Evolutionary conservation across 2,888 invertebrate species (phyloP), one percentile per base, ranked within the genome.

Genomic region (Pristionchus entomophagus): DNA sequence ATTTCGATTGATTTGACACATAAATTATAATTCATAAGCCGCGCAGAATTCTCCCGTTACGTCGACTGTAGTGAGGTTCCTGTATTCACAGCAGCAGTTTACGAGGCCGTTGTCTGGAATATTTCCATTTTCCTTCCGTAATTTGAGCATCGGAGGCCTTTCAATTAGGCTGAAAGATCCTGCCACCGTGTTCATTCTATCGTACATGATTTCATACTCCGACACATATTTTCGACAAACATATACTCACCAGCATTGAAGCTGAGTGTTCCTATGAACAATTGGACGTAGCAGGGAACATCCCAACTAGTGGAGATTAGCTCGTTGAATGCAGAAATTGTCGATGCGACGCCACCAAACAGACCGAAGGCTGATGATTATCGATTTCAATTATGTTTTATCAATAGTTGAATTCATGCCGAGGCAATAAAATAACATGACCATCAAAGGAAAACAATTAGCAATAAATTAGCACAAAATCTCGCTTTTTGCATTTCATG

Each of bases 281-380:
- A 8, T 32, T 81, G 80, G 12, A 83, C 12, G 45, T 83, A 83
- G 29, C 82, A 83, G 14, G 82, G 82, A 26, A 62, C 41, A 35
- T 62, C 82, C 32, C 38, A 83, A 26, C 17, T n/a, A 5, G 41
- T 41, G 6, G 41, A 26, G 59, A 62, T 35, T 3, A 83, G 45
- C 41, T 83, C 59, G n/a, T 62, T 83, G 8, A 89, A 69, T 38
- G 90, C 90, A 0, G 89, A 87, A 51, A 83, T 83, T 22, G 90
- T 88, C 0, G 89, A 87, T n/a, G 89, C 87, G 26, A 88, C 26
- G 26, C 90, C 90, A 12, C 90, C 90, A 38, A 88, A 53, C 12
- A 88, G 26, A n/a, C 89, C 90, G 73, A 90, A 90, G 0, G 88
- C 89, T 90, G 86, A 35, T 87, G 41, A 69, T 12, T 19, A 26